Base-by-base conservation (phyloP, 2,888 invertebrate species). In the Drosophila neotestacea region DNA sequence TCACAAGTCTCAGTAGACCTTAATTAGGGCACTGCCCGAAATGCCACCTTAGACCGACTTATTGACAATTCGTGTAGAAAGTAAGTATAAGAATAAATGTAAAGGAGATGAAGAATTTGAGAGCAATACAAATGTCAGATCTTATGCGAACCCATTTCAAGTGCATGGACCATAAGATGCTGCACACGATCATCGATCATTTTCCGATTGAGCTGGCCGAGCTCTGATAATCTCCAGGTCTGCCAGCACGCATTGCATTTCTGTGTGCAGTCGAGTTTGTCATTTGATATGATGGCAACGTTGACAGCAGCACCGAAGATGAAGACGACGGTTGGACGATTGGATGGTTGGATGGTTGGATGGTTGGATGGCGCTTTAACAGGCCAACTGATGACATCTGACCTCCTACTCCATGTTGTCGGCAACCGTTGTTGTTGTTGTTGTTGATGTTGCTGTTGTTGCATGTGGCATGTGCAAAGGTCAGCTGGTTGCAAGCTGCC, bases 261-360 rank as follows among this genome's bases (percentile, higher is more conserved):
- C 67, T 44, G 63, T 70, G 81, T 80, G 73, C 68, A 85, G 58
- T 81, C 74, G 60, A 71, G 67, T 79, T 87, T 85, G 89, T 89
- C 89, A 89, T 85, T 78, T 67, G 85, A 89, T 89, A 87, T 84
- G 87, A 89, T 79, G 89, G 79, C 81, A 63, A 69, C 70, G 85
- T 66, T 89, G 85, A 89, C 85, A 89, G 79, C 78, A 50, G 58
- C 64, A 3, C 56, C 69, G 16, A 52, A 54, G 77, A 74, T 79
- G 77, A 77, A 68, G 84, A 81, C 63, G 60, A 60, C 56, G 61
- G 60, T 60, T 6, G 39, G 36, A 38, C 27, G 47, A 22, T 27
- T 9, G 10, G 27, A 10, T 38, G 46, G 51, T 55, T 48, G 34
- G 6, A 13, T 39, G 36, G 46, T 56, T 44, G 38, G 9, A 54